Evolutionary conservation across 1,140 invertebrate genomes (phyloP).

Genomic region (Drosophila nigrodunni): DNA sequence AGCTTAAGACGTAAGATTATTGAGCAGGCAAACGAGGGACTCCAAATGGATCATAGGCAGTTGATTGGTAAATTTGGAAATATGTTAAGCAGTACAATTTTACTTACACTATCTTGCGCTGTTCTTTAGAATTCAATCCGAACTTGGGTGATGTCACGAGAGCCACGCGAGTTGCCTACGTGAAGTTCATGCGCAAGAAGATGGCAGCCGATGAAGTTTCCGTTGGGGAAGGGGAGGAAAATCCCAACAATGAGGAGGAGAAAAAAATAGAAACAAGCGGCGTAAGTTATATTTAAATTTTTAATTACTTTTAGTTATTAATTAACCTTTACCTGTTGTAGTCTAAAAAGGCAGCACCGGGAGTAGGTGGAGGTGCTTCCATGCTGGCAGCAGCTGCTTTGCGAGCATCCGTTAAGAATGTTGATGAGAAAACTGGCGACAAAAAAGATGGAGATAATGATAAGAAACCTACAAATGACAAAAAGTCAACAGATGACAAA

Average conservation of each 20-base stretch:
- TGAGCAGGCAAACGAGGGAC: constrained; percentile 86
- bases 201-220: constrained; percentile 78
- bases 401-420: constrained; percentile 68
- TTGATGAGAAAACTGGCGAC: constrained; percentile 59
- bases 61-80: constrained; percentile 85
- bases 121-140: constrained; percentile 90
- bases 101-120: not conserved
- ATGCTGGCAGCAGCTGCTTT: constrained; percentile 64
- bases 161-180: constrained; percentile 91
- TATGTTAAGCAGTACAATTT: not conserved
- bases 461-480: constrained; percentile 25
- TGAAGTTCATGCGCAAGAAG: constrained; percentile 92
- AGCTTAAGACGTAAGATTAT: constrained; percentile 89
- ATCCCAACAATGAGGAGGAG: constrained; percentile 21
- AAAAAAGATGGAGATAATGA: constrained; percentile 42
- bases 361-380: constrained; percentile 17
- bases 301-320: not conserved
- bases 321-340: not conserved
- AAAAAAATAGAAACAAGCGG: constrained; percentile 54
- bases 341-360: constrained; percentile 51
- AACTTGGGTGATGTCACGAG: constrained; percentile 90
- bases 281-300: constrained; percentile 24
- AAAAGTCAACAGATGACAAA: constrained; percentile 54
- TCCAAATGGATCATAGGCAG: constrained; percentile 73
- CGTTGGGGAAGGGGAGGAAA: constrained; percentile 49